Evolutionary conservation across 2,797 vertebrate genomes (phyloP), one percentile per base, ranked within the genome.

Genomic region (Amphiprion clarkii): DNA sequence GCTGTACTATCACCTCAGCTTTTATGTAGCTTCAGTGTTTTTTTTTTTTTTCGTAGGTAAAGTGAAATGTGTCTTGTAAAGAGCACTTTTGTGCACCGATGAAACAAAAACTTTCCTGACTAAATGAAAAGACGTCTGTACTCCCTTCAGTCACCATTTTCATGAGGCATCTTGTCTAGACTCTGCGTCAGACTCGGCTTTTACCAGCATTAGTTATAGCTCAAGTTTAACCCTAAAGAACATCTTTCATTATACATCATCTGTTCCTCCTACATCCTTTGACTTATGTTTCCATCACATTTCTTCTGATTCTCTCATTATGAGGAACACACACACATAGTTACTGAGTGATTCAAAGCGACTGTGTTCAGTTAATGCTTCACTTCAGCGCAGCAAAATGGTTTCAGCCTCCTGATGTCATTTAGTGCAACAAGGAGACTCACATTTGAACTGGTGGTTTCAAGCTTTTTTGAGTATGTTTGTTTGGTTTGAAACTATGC

Each of bases 321-420:
- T 55, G 44, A 74, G 39, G 4, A 68, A 23, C 64, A n/a, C 21
- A 62, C 21, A 62, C 21, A 71, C 54, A 74, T 78, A 39, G 63
- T 42, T 59, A 67, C 57, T 58, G 76, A 66, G 65, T 57, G 46
- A 74, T 63, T 79, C 64, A 74, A 46, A 79, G 75, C 78, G 57
- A 14, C 69, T 23, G 1, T 36, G 76, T 85, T 90, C 84, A 88
- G 91, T 87, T 81, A 81, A 69, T 53, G 27, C 61, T 80, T 86
- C 25, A 71, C 78, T 82, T 83, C 56, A 58, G 64, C 29, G 71
- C 67, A 56, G 60, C 70, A 33, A 71, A 23, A 78, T 54, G 60
- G 49, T 78, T 81, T 36, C 71, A 74, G 68, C 27, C 27, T 27
- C 27, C 27, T 0, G 27, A 13, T 12, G 10, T 11, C 54, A 51